These are phyloP conservation scores for Gasterosteus aculeatus DNA, from an alignment of 2,113 vertebrate genomes.

Conservation along the genomic window DNA sequence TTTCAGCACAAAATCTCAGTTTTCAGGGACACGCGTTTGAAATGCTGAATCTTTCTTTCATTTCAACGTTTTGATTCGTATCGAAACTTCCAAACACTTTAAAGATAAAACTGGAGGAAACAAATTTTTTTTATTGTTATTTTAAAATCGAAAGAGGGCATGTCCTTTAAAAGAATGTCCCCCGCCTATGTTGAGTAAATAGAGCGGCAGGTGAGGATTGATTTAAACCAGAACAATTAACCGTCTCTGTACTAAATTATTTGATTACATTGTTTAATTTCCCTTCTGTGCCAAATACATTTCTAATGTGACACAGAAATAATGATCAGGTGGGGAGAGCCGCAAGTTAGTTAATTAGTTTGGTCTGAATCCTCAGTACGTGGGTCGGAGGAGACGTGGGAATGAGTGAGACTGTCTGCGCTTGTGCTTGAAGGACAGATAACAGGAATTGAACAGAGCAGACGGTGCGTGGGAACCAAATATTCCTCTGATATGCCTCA, in stretches of 20 bases:
- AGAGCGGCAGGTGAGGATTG: background rate
- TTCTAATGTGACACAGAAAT: conserved; percentile 46
- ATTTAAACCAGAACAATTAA: background rate
- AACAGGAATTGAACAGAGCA: background rate
- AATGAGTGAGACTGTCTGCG: background rate
- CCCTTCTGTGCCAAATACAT: conserved; percentile 20
- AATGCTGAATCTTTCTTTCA: background rate
- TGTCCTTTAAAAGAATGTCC: background rate
- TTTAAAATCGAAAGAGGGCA: background rate
- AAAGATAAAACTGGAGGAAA: background rate
- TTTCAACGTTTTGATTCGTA: background rate
- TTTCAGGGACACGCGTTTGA: too few relatives aligned
- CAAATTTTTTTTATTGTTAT: background rate
- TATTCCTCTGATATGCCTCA: background rate
- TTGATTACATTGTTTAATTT: background rate
- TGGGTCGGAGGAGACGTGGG: conserved; percentile 42
- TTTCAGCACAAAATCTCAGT: too few relatives aligned
- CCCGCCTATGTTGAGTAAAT: background rate
- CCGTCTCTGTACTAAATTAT: background rate
- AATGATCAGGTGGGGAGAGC: conserved; percentile 22
- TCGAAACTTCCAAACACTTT: background rate
- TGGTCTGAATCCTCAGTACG: conserved; percentile 29
- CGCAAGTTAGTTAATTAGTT: conserved; percentile 26
- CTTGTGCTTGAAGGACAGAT: conserved; percentile 37
- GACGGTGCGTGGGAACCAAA: background rate